Evolutionary conservation across 2,797 vertebrate genomes (phyloP), one percentile per base, ranked within the genome.

Genomic region (Zalophus californianus): DNA sequence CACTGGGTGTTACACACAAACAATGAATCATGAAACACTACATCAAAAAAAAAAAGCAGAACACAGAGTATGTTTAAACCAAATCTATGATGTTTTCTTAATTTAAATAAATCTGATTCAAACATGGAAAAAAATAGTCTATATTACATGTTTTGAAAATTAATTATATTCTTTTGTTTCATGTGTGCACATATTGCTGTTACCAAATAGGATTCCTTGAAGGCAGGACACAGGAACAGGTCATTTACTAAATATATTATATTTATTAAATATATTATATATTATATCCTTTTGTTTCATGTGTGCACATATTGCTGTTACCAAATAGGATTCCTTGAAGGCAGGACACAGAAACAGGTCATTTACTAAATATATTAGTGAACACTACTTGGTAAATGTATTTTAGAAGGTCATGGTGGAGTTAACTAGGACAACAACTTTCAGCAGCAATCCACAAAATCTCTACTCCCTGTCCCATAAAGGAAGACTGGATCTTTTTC

Each of bases 351-450:
- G 25, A 15, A 77, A 68, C 29, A 50, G 13, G 41, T 29, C 4
- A 58, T 50, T 89, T 86, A 75, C 10, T 50, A 66, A 97, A 90
- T 66, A 93, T 62, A 90, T 84, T 85, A 83, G 21, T 83, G 52
- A 95, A 44, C 6, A 60, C 5, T 52, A 52, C 32, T 92, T 83
- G 9, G 35, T 89, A 89, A 82, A 88, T 73, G 64, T 86, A 75
- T 80, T 82, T 94, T 92, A 38, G 11, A 92, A 86, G 3, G 23
- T 41, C 83, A 58, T 32, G 35, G 21, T 90, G 86, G 21, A 75
- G 48, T 85, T 73, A 93, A 94, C 27, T 13, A 93, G 86, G 44
- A 58, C 16, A 91, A 91, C 10, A 85, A 58, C 8, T 91, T 62
- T 58, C 13, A 91, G 23, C 66, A 90, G 38, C 4, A 38, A 80